Evolutionary conservation across 2,888 invertebrate genomes (phyloP).

Genomic region (Cyclophora punctaria): DNA sequence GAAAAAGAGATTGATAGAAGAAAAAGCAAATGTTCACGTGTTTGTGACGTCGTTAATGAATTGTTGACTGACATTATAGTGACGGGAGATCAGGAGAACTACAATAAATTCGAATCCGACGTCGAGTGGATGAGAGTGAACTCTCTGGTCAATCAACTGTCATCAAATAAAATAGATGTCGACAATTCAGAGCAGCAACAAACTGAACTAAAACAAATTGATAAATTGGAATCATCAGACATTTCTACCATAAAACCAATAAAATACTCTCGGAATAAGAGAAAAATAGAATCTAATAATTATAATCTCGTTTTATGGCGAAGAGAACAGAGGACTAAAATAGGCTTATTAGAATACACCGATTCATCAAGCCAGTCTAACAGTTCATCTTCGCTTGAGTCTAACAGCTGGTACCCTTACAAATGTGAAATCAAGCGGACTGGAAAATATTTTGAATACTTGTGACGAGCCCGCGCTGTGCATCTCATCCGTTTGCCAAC

Average conservation of each 20-base stretch:
- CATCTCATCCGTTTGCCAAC: too few relatives aligned
- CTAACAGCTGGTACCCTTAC: too few relatives aligned
- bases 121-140: slow-evolving; percentile 22
- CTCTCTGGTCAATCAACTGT: slow-evolving; percentile 14
- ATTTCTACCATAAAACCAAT: background rate
- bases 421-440: too few relatives aligned
- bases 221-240: background rate
- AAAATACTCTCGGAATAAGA: background rate
- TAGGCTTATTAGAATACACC: too few relatives aligned
- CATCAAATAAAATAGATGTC: slow-evolving; percentile 2
- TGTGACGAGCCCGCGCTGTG: too few relatives aligned
- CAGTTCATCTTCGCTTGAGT: too few relatives aligned
- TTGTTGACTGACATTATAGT: slow-evolving; percentile 23
- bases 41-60: slow-evolving; percentile 19
- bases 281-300: too few relatives aligned
- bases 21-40: background rate
- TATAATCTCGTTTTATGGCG: too few relatives aligned
- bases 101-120: slow-evolving; percentile 4
- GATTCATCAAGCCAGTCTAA: too few relatives aligned
- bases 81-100: slow-evolving; percentile 9
- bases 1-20: too few relatives aligned
- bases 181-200: slow-evolving; percentile 18
- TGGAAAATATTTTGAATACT: too few relatives aligned
- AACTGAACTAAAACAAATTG: slow-evolving; percentile 16
- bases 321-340: too few relatives aligned